Conservation (phyloP, 2,113 vertebrate species). For the Lota lota region DNA sequence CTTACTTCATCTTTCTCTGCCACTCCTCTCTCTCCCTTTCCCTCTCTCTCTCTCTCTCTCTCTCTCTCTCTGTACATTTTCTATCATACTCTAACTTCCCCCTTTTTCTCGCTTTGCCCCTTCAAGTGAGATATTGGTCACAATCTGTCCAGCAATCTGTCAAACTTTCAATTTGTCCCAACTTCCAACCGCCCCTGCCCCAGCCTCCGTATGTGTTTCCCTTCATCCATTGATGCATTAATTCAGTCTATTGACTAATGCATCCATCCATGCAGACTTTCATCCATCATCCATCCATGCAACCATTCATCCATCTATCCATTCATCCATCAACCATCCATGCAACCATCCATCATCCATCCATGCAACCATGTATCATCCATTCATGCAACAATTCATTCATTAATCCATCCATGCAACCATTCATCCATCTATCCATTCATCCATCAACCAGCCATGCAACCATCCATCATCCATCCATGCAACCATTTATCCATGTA, state of each 20-base stretch:
- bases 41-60: no score
- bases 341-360: constrained; percentile 15
- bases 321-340: background rate
- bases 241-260: background rate
- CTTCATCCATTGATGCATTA: background rate
- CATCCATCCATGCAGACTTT: background rate
- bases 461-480: constrained; percentile 13
- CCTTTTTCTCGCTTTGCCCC: no score
- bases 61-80: no score
- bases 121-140: no score
- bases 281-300: background rate
- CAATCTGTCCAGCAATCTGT: no score
- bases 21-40: no score
- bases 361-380: background rate
- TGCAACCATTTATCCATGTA: background rate
- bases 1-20: no score
- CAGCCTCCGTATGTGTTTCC: no score
- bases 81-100: no score
- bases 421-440: background rate
- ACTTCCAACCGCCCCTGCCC: no score
- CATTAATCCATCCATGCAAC: background rate
- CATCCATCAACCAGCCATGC: background rate
- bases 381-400: constrained; percentile 33
- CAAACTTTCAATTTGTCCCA: no score
- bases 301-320: background rate